Conservation (phyloP, 2,797 vertebrate genomes). For the Pelobates cultripes region DNA sequence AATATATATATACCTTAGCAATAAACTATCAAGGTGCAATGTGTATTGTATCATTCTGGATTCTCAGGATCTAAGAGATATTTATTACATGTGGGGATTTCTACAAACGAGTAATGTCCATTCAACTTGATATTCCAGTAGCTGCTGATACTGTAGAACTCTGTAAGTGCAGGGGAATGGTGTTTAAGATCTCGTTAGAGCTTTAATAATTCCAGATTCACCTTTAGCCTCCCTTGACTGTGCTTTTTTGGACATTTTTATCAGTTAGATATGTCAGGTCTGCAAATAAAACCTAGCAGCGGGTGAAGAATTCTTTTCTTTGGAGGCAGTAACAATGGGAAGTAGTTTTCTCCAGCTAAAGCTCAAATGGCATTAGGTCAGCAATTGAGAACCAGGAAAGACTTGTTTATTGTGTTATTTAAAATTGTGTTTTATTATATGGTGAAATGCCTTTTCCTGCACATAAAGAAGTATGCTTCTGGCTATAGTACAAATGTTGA, state of each 20-base stretch:
- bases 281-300: conserved; percentile 30
- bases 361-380: conserved; percentile 29
- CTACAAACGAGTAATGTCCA: too few species aligned
- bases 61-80: too few species aligned
- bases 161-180: neutral
- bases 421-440: conserved; percentile 12
- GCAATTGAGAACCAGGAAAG: conserved; percentile 16
- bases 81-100: too few species aligned
- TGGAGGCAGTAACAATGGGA: conserved; percentile 39
- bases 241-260: conserved; percentile 26
- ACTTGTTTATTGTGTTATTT: conserved; percentile 20
- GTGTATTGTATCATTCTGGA: too few species aligned
- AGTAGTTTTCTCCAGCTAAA: conserved; percentile 16
- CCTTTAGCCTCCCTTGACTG: conserved; percentile 23
- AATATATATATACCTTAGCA: too few species aligned
- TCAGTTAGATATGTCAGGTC: conserved; percentile 36
- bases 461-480: conserved; percentile 6
- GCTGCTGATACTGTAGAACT: too few species aligned
- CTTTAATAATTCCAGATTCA: conserved; percentile 10
- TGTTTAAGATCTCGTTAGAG: conserved; percentile 7
- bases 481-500: neutral
- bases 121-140: too few species aligned
- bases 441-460: neutral
- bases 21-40: too few species aligned
- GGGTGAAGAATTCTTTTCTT: conserved; percentile 30